Conservation (phyloP, 2,888 invertebrate genomes). For the Leptopilina drosophilae region DNA sequence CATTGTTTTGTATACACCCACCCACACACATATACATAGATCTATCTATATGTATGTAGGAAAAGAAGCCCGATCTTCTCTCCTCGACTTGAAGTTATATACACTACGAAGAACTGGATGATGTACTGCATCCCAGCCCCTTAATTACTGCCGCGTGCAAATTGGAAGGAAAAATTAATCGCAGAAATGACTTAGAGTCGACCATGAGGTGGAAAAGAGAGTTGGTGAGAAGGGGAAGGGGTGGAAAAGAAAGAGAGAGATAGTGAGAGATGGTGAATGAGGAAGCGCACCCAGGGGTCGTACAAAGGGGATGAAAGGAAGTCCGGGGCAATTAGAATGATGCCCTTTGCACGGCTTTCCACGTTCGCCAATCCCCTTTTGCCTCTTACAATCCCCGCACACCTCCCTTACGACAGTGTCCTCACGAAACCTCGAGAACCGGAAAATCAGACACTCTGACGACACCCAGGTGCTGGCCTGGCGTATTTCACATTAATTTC, state of each 20-base stretch:
- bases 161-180: conserved; percentile 78
- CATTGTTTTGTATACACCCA: conserved; percentile 72
- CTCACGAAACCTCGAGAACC: conserved; percentile 42
- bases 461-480: conserved; percentile 34
- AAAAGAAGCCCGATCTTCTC: conserved; percentile 61
- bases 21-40: conserved; percentile 46
- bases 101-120: conserved; percentile 63
- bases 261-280: conserved; percentile 65
- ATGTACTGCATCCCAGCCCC: conserved; percentile 73
- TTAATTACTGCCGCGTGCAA: conserved; percentile 78
- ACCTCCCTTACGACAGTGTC: conserved; percentile 18
- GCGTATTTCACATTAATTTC: conserved; percentile 18
- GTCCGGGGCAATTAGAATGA: conserved; percentile 78
- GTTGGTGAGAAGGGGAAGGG: conserved; percentile 73
- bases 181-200: conserved; percentile 77
- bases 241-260: conserved; percentile 72
- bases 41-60: too few species aligned
- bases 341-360: conserved; percentile 62
- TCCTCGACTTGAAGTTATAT: conserved; percentile 47
- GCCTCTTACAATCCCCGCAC: conserved; percentile 28
- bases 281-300: conserved; percentile 73
- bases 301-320: conserved; percentile 77
- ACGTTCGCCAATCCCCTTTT: conserved; percentile 49
- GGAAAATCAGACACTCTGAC: conserved; percentile 42
- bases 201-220: conserved; percentile 57